These are phyloP conservation scores for Spilogale gracilis DNA, from an alignment of 2,113 vertebrate genomes.

Conservation along the genomic window DNA sequence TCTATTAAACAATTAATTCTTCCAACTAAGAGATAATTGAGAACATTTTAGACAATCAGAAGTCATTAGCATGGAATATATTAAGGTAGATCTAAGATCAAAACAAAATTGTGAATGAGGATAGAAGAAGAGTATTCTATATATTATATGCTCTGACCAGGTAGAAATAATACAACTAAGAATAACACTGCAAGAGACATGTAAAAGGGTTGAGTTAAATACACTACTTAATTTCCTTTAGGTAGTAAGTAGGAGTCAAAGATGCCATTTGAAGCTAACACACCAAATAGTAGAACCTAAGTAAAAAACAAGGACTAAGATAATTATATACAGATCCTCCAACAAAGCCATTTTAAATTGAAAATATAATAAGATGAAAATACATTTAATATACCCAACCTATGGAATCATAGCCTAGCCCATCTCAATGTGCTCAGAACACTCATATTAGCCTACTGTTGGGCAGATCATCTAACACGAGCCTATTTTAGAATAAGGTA, in stretches of 20 bases:
- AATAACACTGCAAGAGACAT: not conserved
- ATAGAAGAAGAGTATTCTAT: not conserved
- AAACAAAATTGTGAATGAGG: conserved; percentile 1
- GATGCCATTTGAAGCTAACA: not conserved
- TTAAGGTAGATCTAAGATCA: not conserved
- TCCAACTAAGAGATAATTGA: conserved; percentile 1
- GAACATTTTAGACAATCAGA: not conserved
- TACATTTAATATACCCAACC: not conserved
- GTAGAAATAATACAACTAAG: not conserved
- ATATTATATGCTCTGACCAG: not conserved
- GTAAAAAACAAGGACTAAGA: not conserved
- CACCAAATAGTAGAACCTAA: not conserved
- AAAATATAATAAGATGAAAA: not conserved
- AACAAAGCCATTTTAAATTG: not conserved
- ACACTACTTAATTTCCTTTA: not conserved
- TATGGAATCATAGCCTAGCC: not conserved
- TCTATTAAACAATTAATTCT: conserved; percentile 46
- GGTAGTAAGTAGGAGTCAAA: not conserved
- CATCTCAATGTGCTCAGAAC: not conserved
- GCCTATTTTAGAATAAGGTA: not conserved
- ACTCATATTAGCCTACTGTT: not conserved
- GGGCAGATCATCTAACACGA: not conserved
- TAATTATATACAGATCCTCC: not conserved
- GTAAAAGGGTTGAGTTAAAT: not conserved
- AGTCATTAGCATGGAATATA: not conserved